Percentiles rank a stretch among this genome's conserved stretches.
Conservation (phyloP, 2,888 invertebrate genomes). For the Thysanoteuthis rhombus region DNA sequence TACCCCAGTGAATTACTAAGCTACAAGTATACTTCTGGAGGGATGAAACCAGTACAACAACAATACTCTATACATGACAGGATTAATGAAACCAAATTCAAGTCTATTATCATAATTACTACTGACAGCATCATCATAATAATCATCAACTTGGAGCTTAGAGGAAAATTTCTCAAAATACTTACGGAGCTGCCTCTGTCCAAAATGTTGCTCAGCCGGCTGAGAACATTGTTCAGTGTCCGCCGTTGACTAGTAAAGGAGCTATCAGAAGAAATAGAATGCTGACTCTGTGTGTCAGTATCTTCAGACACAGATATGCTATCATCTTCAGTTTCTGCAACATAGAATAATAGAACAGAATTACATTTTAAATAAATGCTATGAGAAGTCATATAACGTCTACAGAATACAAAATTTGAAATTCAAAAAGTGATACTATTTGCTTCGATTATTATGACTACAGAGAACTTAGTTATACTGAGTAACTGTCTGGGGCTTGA, state of each 20-base stretch:
- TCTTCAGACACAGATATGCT: constrained; percentile 35
- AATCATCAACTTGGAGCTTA: neutral
- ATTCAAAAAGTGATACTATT: too few species aligned
- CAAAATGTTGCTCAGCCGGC: constrained; percentile 85
- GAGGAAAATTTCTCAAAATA: constrained; percentile 14
- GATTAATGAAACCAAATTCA: too few species aligned
- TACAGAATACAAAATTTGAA: too few species aligned
- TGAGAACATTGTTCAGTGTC: constrained; percentile 81
- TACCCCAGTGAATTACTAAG: too few species aligned
- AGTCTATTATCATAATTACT: neutral
- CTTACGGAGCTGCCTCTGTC: constrained; percentile 69
- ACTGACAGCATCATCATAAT: neutral
- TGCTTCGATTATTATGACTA: too few species aligned
- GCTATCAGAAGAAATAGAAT: constrained; percentile 17
- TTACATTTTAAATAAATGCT: neutral
- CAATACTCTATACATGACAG: too few species aligned
- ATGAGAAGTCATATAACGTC: too few species aligned
- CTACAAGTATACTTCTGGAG: too few species aligned
- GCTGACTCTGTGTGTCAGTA: constrained; percentile 33
- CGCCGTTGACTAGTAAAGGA: constrained; percentile 38
- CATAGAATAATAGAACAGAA: neutral
- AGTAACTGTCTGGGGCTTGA: too few species aligned
- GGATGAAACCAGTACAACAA: too few species aligned
- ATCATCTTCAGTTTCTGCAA: constrained; percentile 35
- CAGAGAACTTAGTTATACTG: too few species aligned